phyloP scores from a whole-genome alignment of 2,888 invertebrate genomes.

The Serrognathus titanus region DNA sequence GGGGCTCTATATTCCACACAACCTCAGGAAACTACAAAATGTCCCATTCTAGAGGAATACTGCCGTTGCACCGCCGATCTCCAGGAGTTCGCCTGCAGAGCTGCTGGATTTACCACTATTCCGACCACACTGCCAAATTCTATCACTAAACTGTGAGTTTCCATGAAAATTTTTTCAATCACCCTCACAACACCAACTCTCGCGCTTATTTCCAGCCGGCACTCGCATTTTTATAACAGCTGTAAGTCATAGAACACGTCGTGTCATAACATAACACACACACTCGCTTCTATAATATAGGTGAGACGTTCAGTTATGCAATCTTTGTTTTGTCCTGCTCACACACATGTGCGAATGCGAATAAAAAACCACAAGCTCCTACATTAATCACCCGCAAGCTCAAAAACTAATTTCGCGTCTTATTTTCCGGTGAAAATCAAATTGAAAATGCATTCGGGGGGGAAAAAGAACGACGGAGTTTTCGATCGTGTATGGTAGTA shows the following conservation, averaged over 20 bases:
- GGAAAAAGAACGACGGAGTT: too few species aligned
- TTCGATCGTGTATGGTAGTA: too few species aligned
- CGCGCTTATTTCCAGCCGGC: neutral
- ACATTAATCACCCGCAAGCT: too few species aligned
- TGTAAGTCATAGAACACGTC: constrained; percentile 22
- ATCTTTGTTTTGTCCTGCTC: constrained; percentile 27
- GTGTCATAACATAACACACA: constrained; percentile 19
- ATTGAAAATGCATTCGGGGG: too few species aligned
- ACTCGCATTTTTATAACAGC: constrained; percentile 17
- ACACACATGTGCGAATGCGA: constrained; percentile 1
- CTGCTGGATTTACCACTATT: constrained; percentile 36
- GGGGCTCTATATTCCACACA: constrained; percentile 18
- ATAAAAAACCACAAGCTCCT: neutral
- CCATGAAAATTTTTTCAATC: constrained; percentile 1
- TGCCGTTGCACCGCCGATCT: constrained; percentile 36
- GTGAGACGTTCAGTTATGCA: constrained; percentile 25
- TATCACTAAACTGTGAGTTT: constrained; percentile 39
- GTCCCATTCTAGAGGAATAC: constrained; percentile 30
- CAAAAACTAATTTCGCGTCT: too few species aligned
- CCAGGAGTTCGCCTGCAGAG: constrained; percentile 36
- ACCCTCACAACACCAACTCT: neutral
- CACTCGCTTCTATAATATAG: constrained; percentile 20
- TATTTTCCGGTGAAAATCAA: too few species aligned
- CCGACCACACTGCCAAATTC: constrained; percentile 34
- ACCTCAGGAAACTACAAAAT: constrained; percentile 23